Percentiles rank a stretch among this genome's conserved stretches.
Conservation (phyloP, 2,888 invertebrate species). For the Spodoptera picta region DNA sequence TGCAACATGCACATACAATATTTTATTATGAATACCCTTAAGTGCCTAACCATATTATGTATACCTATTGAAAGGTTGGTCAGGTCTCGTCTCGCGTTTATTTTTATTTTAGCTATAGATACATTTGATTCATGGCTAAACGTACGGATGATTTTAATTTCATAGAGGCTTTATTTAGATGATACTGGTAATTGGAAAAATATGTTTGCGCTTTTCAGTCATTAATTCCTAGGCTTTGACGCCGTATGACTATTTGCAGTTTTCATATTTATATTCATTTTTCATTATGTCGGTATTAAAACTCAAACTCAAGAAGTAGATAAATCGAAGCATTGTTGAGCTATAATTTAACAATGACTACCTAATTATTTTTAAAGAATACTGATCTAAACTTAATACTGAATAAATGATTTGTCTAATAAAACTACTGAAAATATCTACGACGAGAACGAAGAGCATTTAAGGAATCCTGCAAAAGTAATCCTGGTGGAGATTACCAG, state of each 20-base stretch:
- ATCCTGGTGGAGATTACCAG: slow-evolving; percentile 63
- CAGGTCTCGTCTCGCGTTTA: background rate
- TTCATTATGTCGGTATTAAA: background rate
- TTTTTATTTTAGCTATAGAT: slow-evolving; percentile 4
- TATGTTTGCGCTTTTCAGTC: slow-evolving; percentile 2
- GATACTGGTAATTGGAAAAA: background rate
- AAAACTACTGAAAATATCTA: slow-evolving; percentile 43
- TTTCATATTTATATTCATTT: background rate
- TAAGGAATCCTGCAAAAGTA: slow-evolving; percentile 35
- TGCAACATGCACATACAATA: slow-evolving; percentile 1
- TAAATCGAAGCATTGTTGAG: too few species aligned
- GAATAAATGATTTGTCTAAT: slow-evolving; percentile 35
- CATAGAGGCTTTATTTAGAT: slow-evolving; percentile 3
- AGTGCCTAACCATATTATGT: background rate
- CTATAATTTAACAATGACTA: background rate
- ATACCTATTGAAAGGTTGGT: slow-evolving; percentile 1
- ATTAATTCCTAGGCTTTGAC: background rate
- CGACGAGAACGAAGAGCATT: background rate
- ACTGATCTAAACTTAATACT: too few species aligned
- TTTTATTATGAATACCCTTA: slow-evolving; percentile 1
- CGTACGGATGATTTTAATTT: slow-evolving; percentile 17
- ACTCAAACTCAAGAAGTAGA: too few species aligned
- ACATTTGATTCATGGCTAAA: slow-evolving; percentile 3
- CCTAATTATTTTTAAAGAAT: background rate
- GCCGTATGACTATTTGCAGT: background rate